Percentiles rank a stretch among this genome's conserved stretches.
These are phyloP conservation scores for Syncerus caffer DNA, from an alignment of 2,797 vertebrate genomes.

Conservation along the genomic window DNA sequence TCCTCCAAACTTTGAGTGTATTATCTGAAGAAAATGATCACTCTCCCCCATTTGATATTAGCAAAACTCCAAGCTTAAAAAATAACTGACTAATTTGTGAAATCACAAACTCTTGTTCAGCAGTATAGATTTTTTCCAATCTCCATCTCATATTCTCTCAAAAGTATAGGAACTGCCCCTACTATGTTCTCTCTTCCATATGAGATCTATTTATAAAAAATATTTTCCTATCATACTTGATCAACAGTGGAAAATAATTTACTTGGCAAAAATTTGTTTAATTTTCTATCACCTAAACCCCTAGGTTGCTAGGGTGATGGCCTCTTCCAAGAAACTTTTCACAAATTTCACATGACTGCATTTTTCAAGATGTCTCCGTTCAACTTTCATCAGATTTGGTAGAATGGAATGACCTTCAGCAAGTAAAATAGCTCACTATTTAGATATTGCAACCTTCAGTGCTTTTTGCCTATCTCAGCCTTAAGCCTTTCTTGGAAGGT, in stretches of 20 bases:
- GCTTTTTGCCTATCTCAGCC: neutral
- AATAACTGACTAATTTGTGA: neutral
- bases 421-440: neutral
- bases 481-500: constrained; percentile 41
- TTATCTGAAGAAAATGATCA: neutral
- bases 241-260: neutral
- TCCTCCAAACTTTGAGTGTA: neutral
- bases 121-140: neutral
- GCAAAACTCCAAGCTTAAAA: neutral
- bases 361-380: neutral
- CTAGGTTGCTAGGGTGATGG: neutral
- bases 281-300: neutral
- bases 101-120: neutral
- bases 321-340: neutral
- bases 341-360: neutral
- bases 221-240: neutral
- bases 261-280: neutral
- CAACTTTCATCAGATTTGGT: neutral
- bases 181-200: neutral
- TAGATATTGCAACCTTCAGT: neutral
- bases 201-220: neutral
- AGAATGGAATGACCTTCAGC: constrained; percentile 29
- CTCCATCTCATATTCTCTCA: neutral
- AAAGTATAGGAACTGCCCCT: neutral
- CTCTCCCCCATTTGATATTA: neutral